phyloP scores from a whole-genome alignment of 2,113 vertebrate species.

The Dasyprocta punctata region DNA sequence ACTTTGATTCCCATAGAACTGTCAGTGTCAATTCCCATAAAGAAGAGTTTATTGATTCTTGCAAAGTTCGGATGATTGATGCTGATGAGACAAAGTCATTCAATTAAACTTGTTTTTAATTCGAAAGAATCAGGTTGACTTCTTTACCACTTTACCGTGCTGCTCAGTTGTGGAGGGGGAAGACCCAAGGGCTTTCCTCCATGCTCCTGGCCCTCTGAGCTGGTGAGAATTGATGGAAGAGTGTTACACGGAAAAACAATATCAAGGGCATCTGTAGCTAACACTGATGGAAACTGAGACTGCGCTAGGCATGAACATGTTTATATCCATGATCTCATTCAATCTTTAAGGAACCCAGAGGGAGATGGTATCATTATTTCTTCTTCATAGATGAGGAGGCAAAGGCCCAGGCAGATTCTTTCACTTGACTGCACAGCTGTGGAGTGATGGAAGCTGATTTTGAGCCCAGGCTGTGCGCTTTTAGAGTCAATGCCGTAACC shows the following conservation, averaged over 20 bases:
- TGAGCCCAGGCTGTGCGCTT: accelerated
- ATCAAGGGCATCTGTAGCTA: no score
- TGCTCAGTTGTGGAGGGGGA: not conserved
- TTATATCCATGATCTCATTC: not conserved
- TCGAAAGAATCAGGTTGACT: not conserved
- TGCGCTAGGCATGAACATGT: accelerated
- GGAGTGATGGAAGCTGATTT: not conserved
- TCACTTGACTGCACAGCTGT: not conserved
- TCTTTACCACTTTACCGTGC: not conserved
- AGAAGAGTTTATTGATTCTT: not conserved
- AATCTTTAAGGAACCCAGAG: not conserved
- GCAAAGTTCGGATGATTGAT: not conserved
- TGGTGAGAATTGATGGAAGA: not conserved
- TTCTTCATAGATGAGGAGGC: not conserved
- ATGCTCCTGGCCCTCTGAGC: not conserved
- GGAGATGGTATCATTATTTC: not conserved
- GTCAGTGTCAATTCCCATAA: not conserved
- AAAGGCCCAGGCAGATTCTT: not conserved
- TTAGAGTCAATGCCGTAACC: not conserved
- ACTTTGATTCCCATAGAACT: not conserved
- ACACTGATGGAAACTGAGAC: not conserved
- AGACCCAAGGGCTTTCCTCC: not conserved
- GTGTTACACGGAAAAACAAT: no score
- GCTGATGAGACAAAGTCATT: not conserved
- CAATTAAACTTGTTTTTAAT: not conserved